Conservation (phyloP, 2,797 vertebrate genomes). For the Pantherophis vulpinus region DNA sequence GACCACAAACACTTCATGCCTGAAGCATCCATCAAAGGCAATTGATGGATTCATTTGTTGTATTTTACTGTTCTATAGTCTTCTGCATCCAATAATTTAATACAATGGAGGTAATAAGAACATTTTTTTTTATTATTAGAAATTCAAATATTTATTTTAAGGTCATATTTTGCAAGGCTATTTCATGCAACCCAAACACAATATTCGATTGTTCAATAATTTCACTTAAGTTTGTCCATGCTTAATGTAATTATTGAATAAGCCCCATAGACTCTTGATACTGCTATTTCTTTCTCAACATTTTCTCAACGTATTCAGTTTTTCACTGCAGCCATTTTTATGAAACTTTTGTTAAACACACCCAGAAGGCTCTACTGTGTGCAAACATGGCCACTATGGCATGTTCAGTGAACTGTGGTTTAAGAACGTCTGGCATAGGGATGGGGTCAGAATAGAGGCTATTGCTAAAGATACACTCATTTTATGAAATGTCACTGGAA, state of each 20-base stretch:
- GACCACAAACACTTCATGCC: slow-evolving; percentile 23
- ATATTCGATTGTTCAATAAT: background rate
- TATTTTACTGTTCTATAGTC: background rate
- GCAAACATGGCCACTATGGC: background rate
- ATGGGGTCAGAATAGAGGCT: background rate
- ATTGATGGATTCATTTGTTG: background rate
- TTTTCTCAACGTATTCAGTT: background rate
- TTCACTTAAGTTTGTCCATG: background rate
- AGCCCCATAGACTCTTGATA: background rate
- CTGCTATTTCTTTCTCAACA: background rate
- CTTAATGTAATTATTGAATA: background rate
- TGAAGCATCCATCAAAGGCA: slow-evolving; percentile 26
- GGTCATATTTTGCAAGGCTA: background rate
- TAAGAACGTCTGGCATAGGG: background rate
- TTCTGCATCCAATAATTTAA: background rate
- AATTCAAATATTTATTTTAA: background rate
- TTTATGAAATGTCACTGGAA: background rate
- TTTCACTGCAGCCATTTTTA: background rate
- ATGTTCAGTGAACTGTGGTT: background rate
- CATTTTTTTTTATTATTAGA: background rate
- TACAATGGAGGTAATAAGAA: background rate
- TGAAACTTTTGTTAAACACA: background rate
- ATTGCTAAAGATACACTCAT: background rate
- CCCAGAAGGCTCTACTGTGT: background rate
- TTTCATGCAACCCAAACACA: background rate